Evolutionary conservation across 1,140 invertebrate species (phyloP), one percentile per base, ranked within the genome.

Genomic region (Hestina assimilis): DNA sequence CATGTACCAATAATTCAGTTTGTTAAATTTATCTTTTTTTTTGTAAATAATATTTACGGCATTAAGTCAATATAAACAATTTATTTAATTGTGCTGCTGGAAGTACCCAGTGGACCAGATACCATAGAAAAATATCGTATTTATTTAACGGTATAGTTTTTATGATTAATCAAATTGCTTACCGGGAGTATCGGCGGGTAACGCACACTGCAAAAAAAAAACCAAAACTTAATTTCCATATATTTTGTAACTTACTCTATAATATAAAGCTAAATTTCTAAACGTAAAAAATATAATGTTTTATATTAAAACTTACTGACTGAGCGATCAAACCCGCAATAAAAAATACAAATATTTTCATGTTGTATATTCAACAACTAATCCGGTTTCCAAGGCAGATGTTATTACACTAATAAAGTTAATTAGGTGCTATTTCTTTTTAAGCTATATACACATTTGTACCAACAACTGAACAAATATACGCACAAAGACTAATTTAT

Each of bases 381-480:
- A 26, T 24, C 41, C 11, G 23, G 7, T 23, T 24, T 23, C 21
- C 11, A 12, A 43, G 24, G 12, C 12, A 12, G 23, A 24, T 1
- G 7, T 14, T 24, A 9, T 26, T 1, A 43, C 0, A 43, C 41
- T 43, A 43, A 24, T 14, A 2, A 26, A 6, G 4, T 8, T 43
- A 43, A 43, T 43, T 23, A 43, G 4, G 7, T 14, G 38, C 21
- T 50, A 48, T 8, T 41, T 41, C n/a, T n/a, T 50, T 14, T 41
- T 19, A 41, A 42, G 20, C 31, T 24, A 24, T n/a, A 5, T 35
- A 38, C 6, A 40, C 11, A 20, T 55, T 24, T 5, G 14, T 9
- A 42, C 20, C 23, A 24, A 43, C 41, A 24, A 6, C 24, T 43
- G 41, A 17, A 43, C 14, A 26, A 43, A 43, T 43, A 43, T 15